phyloP scores from a whole-genome alignment of 2,888 invertebrate species.

The Rambutsinella grinnellia region DNA sequence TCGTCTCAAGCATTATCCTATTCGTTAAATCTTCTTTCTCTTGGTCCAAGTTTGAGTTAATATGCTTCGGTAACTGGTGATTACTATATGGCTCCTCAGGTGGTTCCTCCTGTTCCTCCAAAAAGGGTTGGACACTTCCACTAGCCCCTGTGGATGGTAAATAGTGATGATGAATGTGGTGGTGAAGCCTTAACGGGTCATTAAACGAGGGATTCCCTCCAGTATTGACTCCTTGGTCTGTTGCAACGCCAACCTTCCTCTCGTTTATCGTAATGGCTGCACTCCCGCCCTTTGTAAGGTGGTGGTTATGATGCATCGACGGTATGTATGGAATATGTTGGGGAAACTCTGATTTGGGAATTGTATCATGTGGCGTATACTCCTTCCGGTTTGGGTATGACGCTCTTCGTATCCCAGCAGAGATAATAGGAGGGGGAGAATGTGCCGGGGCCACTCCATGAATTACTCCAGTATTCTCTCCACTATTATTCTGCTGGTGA shows the following conservation, averaged over 20 bases:
- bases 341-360: conserved; percentile 44
- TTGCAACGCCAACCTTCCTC: background rate
- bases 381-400: conserved; percentile 40
- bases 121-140: conserved; percentile 21
- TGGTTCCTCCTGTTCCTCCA: conserved; percentile 47
- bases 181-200: conserved; percentile 24
- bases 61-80: conserved; percentile 7
- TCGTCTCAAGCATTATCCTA: conserved; percentile 54
- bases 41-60: conserved; percentile 4
- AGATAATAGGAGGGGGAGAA: conserved; percentile 5
- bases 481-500: conserved; percentile 60
- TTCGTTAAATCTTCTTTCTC: conserved; percentile 41
- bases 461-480: conserved; percentile 8
- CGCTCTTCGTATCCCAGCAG: conserved; percentile 18
- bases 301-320: conserved; percentile 38
- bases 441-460: conserved; percentile 1
- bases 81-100: conserved; percentile 29
- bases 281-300: background rate
- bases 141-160: conserved; percentile 3
- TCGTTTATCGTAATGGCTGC: background rate
- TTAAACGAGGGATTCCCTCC: background rate
- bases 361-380: conserved; percentile 38
- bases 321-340: conserved; percentile 46
- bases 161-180: conserved; percentile 26
- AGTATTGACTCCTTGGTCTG: background rate